Evolutionary conservation across 2,113 vertebrate species (phyloP), one percentile per base, ranked within the genome.

Genomic region (Archocentrus centrarchus): DNA sequence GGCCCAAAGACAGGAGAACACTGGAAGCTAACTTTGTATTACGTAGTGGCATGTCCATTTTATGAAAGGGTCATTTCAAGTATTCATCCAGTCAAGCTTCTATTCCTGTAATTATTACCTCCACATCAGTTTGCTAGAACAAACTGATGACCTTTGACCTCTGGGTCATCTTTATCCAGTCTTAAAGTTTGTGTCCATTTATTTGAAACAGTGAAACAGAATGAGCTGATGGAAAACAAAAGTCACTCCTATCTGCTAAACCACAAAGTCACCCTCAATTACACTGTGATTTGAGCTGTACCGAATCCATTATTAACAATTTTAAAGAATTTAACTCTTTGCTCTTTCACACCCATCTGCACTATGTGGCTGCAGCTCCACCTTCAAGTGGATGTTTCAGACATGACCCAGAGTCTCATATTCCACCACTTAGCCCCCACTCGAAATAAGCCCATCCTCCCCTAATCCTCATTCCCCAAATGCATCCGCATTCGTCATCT

Each of bases 401-500:
- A 85, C 61, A 81, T 78, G 75, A 92, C 39, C 61, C 79, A 53
- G 50, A 70, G 75, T 59, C 62, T 94, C 92, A 82, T 32, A 59
- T 94, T 94, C 89, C 93, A 84, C 68, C 44, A 7, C 53, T 66
- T 41, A 37, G 32, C n/a, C n/a, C 4, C 35, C 64, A 14, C 22
- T 20, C 41, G 55, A 22, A 50, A 50, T 11, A 11, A 63, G 47
- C 47, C 82, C 79, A n/a, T 44, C 59, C 47, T 82, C 58, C 55
- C 5, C 27, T 37, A 77, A 83, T 62, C 66, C 80, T 59, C 86
- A 88, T 76, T 73, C 37, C 53, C 27, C 73, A 3, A 22, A 84
- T n/a, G 77, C 81, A 83, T 87, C 92, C 76, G 75, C 79, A 59
- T 92, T 92, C 85, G 68, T 94, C 88, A 93, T 87, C 62, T 47